Evolutionary conservation across 2,113 vertebrate species (phyloP), one percentile per base, ranked within the genome.

Genomic region (Labeo rohita): DNA sequence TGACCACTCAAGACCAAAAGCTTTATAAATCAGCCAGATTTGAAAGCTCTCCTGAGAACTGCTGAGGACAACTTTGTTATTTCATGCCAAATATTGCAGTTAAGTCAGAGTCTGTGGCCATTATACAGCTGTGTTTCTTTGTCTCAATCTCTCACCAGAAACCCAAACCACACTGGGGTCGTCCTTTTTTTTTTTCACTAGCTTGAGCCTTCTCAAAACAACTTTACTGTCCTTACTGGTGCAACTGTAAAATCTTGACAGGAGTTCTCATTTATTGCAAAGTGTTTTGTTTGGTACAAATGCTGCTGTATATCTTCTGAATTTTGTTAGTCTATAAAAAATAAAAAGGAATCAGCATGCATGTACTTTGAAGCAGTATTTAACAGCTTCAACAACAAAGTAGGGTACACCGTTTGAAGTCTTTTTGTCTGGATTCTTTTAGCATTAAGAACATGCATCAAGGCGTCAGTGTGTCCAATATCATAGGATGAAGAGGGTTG

Each of bases 11-110:
- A 65, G 52, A 43, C 45, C 15, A 7, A 43, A 28, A 23, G 39
- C 34, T 66, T 63, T 13, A 34, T 78, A 54, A 85, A 78, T 77
- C 61, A 43, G 18, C 2, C 47, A 8, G 34, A n/a, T n/a, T 76
- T 68, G 50, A 85, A 21, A 77, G 61, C 47, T 52, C 84, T 39
- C 49, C 50, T 39, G 75, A 68, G 84, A 21, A 66, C 59, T 21
- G 16, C 45, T 10, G 23, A 50, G 15, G 9, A 59, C 34, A 79
- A 36, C 52, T 79, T n/a, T 79, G 70, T 76, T 66, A 28, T 79
- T 23, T 56, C 61, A 45, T 54, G 49, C 43, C 59, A 68, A 85
- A 85, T 63, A 54, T 28, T 78, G 49, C 23, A 11, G 59, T 50
- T 6, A 45, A 66, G 21, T 39, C n/a, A 34, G 65, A 66, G 16